These are phyloP conservation scores for Acridotheres tristis DNA, from an alignment of 2,797 vertebrate species.

Conservation along the genomic window DNA sequence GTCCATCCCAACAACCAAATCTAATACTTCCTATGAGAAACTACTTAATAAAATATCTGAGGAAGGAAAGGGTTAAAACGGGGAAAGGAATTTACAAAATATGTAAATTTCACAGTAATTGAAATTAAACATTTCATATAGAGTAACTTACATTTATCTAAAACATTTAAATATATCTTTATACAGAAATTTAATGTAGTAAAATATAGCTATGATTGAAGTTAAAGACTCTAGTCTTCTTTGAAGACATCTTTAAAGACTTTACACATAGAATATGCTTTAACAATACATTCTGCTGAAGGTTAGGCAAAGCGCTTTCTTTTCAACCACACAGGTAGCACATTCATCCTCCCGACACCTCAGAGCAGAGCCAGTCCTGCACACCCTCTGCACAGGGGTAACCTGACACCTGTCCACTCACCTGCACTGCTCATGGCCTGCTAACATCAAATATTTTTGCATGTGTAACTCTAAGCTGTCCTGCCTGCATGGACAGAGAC, in stretches of 20 bases:
- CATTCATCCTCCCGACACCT: constrained; percentile 42
- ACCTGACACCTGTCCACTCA: not conserved
- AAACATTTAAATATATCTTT: constrained; percentile 94
- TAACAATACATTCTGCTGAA: constrained; percentile 90
- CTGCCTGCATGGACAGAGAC: not conserved
- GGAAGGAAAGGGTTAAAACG: constrained; percentile 63
- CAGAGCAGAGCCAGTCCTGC: constrained; percentile 9
- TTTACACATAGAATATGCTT: constrained; percentile 84
- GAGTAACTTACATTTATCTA: constrained; percentile 87
- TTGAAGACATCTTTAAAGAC: constrained; percentile 92
- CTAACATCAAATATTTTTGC: not conserved
- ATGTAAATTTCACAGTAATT: constrained; percentile 92
- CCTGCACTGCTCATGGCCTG: not conserved
- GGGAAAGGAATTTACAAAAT: constrained; percentile 72
- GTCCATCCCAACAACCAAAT: constrained; percentile 62
- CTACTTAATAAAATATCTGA: constrained; percentile 66
- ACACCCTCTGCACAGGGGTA: not conserved
- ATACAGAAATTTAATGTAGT: constrained; percentile 87
- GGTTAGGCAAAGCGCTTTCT: constrained; percentile 83
- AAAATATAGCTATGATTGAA: constrained; percentile 91
- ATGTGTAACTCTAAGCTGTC: not conserved
- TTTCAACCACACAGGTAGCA: constrained; percentile 78
- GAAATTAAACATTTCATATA: constrained; percentile 83
- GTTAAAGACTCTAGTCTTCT: constrained; percentile 90
- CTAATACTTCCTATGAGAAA: constrained; percentile 67